Evolutionary conservation across 2,113 vertebrate species (phyloP), one percentile per base, ranked within the genome.

Genomic region (Perca schrenkii): DNA sequence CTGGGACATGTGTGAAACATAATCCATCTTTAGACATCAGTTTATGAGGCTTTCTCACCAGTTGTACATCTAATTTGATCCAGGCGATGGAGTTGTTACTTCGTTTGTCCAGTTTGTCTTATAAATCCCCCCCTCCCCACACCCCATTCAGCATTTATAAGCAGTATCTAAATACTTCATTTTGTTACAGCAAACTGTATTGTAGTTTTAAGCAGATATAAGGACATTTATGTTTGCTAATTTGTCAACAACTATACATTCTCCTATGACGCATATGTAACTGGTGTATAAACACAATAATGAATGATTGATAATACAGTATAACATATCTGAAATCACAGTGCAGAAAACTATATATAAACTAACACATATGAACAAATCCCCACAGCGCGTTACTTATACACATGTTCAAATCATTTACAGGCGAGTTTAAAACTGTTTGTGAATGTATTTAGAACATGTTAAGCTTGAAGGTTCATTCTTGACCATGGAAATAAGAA

Each of bases 41-140:
- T 84, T 89, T 82, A 78, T 65, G 60, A 80, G 74, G 56, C 84
- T 87, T 91, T 82, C 50, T 62, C 77, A 75, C 36, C 83, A 88
- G 60, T 84, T 77, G 64, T 53, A 57, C 74, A 54, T 16, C 53
- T 84, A 34, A 79, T 81, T 84, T 63, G 68, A 81, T 88, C 49
- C 81, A 84, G 47, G 49, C 28, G 1, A 53, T 46, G 31, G 56
- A 82, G 71, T 79, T 77, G 68, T 77, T 77, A 82, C 65, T 72
- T 77, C 6, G 0, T 85, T 68, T 67, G 54, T 84, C 75, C 36
- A 21, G 53, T 84, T 67, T 77, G 10, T 80, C 16, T 77, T 47
- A 50, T 40, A 19, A 60, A 60, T 76, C 1, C 31, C 36, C 36
- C 36, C 1, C 36, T 1, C 36, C 36, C 0, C 36, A 28, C 28